Conservation (phyloP, 2,797 vertebrate genomes). For the Microcaecilia unicolor region DNA sequence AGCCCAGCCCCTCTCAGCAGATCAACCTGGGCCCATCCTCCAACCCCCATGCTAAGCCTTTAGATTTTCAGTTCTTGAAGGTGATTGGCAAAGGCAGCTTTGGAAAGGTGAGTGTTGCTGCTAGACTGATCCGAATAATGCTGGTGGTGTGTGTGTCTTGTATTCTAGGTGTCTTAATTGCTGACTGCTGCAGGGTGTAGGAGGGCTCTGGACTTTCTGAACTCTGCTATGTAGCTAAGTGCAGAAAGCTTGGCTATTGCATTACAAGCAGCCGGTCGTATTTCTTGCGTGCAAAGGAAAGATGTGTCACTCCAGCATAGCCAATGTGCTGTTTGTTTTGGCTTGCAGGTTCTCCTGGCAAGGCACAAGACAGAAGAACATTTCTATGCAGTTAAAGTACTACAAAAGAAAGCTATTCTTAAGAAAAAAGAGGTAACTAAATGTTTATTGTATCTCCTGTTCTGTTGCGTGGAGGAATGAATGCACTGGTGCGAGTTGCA, state of each 20-base stretch:
- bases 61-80: conserved; percentile 96
- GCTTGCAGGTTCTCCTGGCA: conserved; percentile 80
- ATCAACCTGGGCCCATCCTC: conserved; percentile 96
- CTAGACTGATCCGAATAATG: too few species aligned
- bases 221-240: neutral
- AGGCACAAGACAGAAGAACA: conserved; percentile 86
- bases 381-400: conserved; percentile 94
- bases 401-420: conserved; percentile 97
- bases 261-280: too few species aligned
- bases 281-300: too few species aligned
- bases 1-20: conserved; percentile 94
- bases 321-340: conserved; percentile 1
- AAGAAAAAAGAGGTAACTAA: conserved; percentile 92
- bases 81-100: conserved; percentile 98
- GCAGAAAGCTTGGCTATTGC: neutral
- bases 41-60: conserved; percentile 92
- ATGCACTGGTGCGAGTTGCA: too few species aligned
- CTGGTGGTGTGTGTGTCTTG: neutral
- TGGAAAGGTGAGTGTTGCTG: conserved; percentile 73
- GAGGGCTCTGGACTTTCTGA: neutral
- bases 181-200: too few species aligned
- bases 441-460: neutral
- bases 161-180: too few species aligned
- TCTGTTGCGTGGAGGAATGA: too few species aligned
- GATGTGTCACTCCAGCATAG: neutral